phyloP scores from a whole-genome alignment of 2,888 invertebrate genomes.

The Cerastoderma edule region DNA sequence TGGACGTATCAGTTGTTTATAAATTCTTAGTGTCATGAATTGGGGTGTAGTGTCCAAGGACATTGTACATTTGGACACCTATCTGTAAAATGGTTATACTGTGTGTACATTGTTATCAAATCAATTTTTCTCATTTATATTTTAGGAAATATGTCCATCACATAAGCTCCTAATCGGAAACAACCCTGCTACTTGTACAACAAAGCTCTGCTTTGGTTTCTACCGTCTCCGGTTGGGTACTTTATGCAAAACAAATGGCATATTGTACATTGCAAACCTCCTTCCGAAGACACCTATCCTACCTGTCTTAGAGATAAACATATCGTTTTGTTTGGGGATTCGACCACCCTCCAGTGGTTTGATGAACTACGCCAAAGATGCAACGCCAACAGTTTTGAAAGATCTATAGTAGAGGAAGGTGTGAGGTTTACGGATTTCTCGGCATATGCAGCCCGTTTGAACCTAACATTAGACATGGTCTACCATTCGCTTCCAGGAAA shows the following conservation, averaged over 20 bases:
- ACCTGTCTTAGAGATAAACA: slow-evolving; percentile 27
- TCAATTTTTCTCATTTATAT: no score
- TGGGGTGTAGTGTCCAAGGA: no score
- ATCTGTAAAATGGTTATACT: no score
- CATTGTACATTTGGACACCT: no score
- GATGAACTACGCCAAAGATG: neutral
- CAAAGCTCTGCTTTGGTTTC: slow-evolving; percentile 7
- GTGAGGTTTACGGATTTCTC: slow-evolving; percentile 18
- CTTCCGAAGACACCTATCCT: neutral
- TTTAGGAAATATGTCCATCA: no score
- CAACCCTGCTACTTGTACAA: neutral
- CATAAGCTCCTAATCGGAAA: no score
- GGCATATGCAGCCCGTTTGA: neutral
- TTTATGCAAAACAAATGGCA: slow-evolving; percentile 21
- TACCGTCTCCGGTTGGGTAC: slow-evolving; percentile 10
- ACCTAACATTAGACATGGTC: slow-evolving; percentile 17
- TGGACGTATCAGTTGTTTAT: no score
- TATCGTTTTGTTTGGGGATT: slow-evolving; percentile 30
- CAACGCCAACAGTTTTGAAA: slow-evolving; percentile 8
- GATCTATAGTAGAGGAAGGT: slow-evolving; percentile 33
- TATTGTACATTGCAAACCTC: slow-evolving; percentile 1
- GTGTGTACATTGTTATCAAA: no score
- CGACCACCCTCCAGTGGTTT: slow-evolving; percentile 34
- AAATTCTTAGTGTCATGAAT: no score
- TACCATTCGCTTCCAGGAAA: slow-evolving; percentile 28